These are phyloP conservation scores for Acheta domesticus DNA, from an alignment of 2,888 invertebrate genomes.

Conservation along the genomic window DNA sequence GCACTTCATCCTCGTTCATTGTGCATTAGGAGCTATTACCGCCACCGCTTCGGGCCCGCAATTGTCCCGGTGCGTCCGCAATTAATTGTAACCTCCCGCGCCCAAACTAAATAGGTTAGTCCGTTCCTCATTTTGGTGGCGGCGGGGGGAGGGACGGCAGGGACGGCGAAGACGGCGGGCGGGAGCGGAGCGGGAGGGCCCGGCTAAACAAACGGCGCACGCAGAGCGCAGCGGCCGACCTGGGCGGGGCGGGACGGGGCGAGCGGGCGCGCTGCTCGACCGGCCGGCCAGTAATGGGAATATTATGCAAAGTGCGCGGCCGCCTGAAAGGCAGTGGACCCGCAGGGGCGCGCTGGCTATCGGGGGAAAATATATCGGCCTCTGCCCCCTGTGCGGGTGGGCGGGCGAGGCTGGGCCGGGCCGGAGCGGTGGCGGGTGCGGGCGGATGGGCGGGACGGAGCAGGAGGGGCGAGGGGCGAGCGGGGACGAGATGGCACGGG, in stretches of 20 bases:
- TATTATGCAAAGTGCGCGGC: slow-evolving; percentile 1
- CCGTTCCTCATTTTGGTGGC: too few relatives aligned
- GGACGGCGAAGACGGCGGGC: too few relatives aligned
- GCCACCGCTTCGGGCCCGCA: background rate
- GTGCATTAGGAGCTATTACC: background rate
- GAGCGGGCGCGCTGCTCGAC: background rate
- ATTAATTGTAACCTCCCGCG: background rate
- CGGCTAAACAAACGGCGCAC: too few relatives aligned
- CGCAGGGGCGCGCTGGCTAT: background rate
- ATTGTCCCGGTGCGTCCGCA: background rate
- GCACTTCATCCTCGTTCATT: background rate
- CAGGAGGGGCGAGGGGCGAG: too few relatives aligned
- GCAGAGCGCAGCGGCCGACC: too few relatives aligned
- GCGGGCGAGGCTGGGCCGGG: too few relatives aligned
- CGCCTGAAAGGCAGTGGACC: background rate
- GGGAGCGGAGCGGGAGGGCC: too few relatives aligned
- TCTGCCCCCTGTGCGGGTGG: background rate
- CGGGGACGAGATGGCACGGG: too few relatives aligned
- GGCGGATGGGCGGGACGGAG: too few relatives aligned
- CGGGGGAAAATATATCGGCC: background rate
- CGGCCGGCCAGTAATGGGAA: slow-evolving; percentile 8
- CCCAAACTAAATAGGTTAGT: background rate
- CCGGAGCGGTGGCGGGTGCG: too few relatives aligned
- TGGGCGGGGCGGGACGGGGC: too few relatives aligned
- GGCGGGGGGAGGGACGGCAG: too few relatives aligned